Evolutionary conservation across 2,888 invertebrate genomes (phyloP).

Genomic region (Synergus japonicus): DNA sequence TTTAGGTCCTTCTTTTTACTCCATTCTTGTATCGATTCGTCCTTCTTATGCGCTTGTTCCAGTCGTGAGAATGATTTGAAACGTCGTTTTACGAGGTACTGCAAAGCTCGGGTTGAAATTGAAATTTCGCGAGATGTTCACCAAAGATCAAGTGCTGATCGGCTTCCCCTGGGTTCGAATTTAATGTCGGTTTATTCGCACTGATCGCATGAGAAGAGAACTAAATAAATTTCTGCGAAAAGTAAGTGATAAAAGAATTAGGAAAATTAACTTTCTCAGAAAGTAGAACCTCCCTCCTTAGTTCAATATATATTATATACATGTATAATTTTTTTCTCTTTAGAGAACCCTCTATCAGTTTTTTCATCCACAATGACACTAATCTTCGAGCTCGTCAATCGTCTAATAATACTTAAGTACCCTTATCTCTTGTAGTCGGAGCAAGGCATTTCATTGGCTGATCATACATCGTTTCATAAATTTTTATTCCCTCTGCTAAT

Average conservation of each 20-base stretch:
- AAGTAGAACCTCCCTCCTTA: no score
- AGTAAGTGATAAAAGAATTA: no score
- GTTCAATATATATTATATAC: no score
- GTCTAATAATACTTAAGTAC: constrained; percentile 9
- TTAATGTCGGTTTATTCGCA: constrained; percentile 22
- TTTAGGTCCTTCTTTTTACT: constrained; percentile 46
- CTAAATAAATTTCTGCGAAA: background rate
- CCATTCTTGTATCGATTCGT: constrained; percentile 39
- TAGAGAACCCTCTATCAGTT: background rate
- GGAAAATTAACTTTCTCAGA: no score
- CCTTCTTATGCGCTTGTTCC: constrained; percentile 44
- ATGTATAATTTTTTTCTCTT: background rate
- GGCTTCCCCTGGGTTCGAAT: constrained; percentile 21
- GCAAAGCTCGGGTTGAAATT: constrained; percentile 43
- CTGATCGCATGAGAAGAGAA: constrained; percentile 6
- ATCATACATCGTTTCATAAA: constrained; percentile 51
- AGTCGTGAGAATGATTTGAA: constrained; percentile 52
- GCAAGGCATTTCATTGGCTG: constrained; percentile 45
- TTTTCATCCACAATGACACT: constrained; percentile 15
- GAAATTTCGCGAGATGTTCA: constrained; percentile 39
- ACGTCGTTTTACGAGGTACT: constrained; percentile 48
- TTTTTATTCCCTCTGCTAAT: constrained; percentile 53
- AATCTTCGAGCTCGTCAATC: background rate
- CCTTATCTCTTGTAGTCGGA: constrained; percentile 30
- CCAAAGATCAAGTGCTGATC: constrained; percentile 37